Base-by-base conservation (phyloP, 2,113 vertebrate genomes). In the Rallus limicola region DNA sequence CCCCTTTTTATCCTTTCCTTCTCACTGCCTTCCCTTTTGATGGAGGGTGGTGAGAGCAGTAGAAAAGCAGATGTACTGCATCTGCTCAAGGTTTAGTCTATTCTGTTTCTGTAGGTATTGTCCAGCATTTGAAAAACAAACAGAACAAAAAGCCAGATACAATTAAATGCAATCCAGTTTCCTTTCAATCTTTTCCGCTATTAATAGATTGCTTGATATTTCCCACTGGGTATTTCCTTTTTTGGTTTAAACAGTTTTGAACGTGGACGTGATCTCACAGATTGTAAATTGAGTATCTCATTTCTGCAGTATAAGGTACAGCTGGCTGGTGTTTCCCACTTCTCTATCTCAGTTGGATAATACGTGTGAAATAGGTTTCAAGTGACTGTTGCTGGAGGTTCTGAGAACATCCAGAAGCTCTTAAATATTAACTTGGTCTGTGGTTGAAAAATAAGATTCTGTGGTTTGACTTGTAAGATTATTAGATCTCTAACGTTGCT, bases 151-250 rank as follows among this genome's bases (percentile, higher is more conserved):
- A 3, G 0, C 40, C 55, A 80, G 36, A 63, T 81, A 53, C 8
- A n/a, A 28, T 78, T 60, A 81, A 92, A 71, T 88, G 6, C 68
- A 69, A 88, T 77, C 42, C 58, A 82, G 26, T 10, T 88, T 86
- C 62, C 34, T 71, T 83, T 69, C 33, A 46, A 0, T 63, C 34
- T 70, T 76, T 80, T 24, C 12, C 90, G 23, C 16, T 92, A 11
- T 75, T 92, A 82, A 71, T 71, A 38, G 26, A 59, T 74, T 78
- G 16, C 34, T 92, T 95, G 56, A 34, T 3, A 4, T 86, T 86
- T 94, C 70, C 48, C n/a, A 42, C n/a, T 25, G 29, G 16, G 3
- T 75, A 8, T 40, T 70, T 76, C 13, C 14, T 44, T 40, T 55
- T 82, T 65, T 70, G 1, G 14, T 76, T 40, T 69, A 65, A 74